A percentile compares a stretch with the other conserved stretches of the same genome.
Evolutionary conservation across 1,140 invertebrate species (phyloP).

Genomic region (Doryteuthis pealeii): DNA sequence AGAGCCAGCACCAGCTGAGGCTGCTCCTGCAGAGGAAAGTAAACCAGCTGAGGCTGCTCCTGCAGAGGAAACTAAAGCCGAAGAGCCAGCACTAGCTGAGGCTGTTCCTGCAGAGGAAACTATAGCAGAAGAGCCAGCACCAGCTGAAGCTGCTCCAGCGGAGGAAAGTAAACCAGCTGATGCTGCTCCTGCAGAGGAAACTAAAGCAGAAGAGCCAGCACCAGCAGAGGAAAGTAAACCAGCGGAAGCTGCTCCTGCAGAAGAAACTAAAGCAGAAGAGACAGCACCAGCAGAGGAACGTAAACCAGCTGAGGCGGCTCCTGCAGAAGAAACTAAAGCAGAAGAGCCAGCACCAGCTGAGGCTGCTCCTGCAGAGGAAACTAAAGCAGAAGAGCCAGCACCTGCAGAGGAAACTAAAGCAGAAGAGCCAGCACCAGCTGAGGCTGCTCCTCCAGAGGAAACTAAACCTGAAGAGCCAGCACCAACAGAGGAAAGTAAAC

Average conservation of each 20-base stretch:
- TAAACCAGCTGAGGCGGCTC: too few relatives aligned
- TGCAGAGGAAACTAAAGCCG: not conserved
- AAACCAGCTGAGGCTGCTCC: not conserved
- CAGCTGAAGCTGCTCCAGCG: not conserved
- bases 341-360: too few relatives aligned
- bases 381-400: not conserved
- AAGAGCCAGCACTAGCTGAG: not conserved
- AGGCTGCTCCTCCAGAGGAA: not conserved
- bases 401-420: not conserved
- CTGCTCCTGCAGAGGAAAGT: not conserved
- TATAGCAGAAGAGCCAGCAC: too few relatives aligned
- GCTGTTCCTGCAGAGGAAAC: not conserved
- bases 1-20: too few relatives aligned
- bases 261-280: too few relatives aligned
- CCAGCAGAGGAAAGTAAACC: too few relatives aligned
- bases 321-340: too few relatives aligned
- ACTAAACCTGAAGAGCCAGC: too few relatives aligned
- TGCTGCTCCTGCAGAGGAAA: not conserved
- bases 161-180: not conserved
- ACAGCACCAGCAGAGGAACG: too few relatives aligned
- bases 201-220: not conserved
- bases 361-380: not conserved
- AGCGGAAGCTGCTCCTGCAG: too few relatives aligned
- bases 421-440: not conserved
- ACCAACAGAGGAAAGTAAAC: too few relatives aligned